A percentile compares a stretch with the other conserved stretches of the same genome.
Conservation (phyloP, 2,797 vertebrate genomes). For the Anguilla marmorata region DNA sequence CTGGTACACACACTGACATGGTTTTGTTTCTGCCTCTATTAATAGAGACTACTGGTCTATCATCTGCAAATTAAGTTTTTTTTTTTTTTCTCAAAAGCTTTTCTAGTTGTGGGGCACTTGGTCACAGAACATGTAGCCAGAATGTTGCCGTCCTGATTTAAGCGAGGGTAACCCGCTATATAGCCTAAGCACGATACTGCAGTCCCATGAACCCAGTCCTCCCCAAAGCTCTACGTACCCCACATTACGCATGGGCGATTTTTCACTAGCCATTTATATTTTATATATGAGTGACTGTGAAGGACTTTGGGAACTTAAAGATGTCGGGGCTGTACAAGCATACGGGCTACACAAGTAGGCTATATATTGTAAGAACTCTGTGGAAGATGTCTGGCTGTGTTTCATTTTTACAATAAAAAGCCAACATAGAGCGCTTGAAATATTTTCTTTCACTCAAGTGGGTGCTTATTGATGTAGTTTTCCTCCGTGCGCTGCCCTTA, state of each 20-base stretch:
- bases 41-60: conserved; percentile 46
- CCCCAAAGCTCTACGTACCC: conserved; percentile 39
- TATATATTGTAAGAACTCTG: background rate
- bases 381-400: background rate
- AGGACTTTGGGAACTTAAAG: background rate
- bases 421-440: background rate
- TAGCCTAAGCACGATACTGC: conserved; percentile 54
- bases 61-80: conserved; percentile 51
- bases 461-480: conserved; percentile 12
- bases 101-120: background rate
- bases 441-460: background rate
- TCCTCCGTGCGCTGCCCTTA: conserved; percentile 62
- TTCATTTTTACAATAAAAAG: background rate
- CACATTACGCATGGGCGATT: conserved; percentile 52
- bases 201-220: conserved; percentile 51
- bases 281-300: background rate
- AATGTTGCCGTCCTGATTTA: background rate
- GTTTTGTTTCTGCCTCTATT: conserved; percentile 54
- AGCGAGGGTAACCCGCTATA: background rate
- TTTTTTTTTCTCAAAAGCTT: background rate
- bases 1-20: conserved; percentile 55
- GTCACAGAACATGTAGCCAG: background rate
- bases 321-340: background rate
- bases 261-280: conserved; percentile 11
- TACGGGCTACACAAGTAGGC: background rate